Percentiles rank a stretch among this genome's conserved stretches.
Conservation (phyloP, 2,888 invertebrate genomes). For the Folsomia manolachei region DNA sequence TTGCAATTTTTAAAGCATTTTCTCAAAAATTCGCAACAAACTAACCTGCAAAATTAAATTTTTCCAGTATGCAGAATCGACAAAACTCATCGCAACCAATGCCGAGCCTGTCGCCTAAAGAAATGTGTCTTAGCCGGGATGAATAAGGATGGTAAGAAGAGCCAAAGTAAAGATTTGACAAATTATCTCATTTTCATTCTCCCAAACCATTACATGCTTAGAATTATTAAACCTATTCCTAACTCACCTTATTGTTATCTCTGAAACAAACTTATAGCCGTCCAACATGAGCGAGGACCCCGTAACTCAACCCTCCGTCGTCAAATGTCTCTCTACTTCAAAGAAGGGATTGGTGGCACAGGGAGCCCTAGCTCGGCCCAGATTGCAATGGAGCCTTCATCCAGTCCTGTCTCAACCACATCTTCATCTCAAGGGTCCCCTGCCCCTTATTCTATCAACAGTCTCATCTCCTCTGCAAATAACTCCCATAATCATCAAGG, state of each 20-base stretch:
- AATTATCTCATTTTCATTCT: too few relatives aligned
- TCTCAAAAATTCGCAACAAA: too few relatives aligned
- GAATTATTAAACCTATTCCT: neutral
- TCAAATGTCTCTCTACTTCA: conserved; percentile 81
- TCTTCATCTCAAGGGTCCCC: conserved; percentile 36
- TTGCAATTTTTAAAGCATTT: too few relatives aligned
- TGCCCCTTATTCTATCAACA: conserved; percentile 33
- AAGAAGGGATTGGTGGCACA: conserved; percentile 53
- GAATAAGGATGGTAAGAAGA: conserved; percentile 83
- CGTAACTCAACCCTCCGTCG: conserved; percentile 89
- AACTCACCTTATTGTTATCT: neutral
- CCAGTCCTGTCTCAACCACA: conserved; percentile 21
- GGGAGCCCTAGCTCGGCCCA: conserved; percentile 52
- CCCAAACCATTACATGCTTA: too few relatives aligned
- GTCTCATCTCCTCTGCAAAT: conserved; percentile 30
- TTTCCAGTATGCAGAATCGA: too few relatives aligned
- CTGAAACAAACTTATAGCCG: conserved; percentile 69
- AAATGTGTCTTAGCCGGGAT: conserved; percentile 91
- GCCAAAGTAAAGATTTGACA: neutral
- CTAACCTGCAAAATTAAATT: too few relatives aligned
- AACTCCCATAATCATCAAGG: conserved; percentile 22
- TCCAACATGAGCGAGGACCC: conserved; percentile 97
- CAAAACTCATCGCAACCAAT: conserved; percentile 94
- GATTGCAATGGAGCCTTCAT: conserved; percentile 48
- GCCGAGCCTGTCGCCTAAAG: conserved; percentile 84